A percentile compares a stretch with the other conserved stretches of the same genome.
These are phyloP conservation scores for Geococcyx californianus DNA, from an alignment of 2,113 vertebrate species.

Conservation along the genomic window DNA sequence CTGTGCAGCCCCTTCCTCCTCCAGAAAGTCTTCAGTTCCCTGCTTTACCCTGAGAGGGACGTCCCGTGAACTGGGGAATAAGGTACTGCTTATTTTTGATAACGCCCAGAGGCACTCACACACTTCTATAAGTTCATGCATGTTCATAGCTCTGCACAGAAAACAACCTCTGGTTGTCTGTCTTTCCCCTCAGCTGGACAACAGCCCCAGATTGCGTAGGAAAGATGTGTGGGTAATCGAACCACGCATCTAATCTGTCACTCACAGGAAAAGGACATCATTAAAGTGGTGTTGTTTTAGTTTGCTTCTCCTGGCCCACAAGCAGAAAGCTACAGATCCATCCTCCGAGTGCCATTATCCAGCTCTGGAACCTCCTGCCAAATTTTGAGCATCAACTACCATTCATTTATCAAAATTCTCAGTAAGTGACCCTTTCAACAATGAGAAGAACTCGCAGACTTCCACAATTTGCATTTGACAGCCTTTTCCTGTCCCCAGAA, in stretches of 20 bases:
- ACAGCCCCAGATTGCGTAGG: neutral
- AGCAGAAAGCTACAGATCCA: neutral
- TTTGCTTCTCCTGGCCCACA: neutral
- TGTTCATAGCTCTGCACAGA: neutral
- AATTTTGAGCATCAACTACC: neutral
- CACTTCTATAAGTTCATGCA: neutral
- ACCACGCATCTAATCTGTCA: neutral
- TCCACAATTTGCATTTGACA: neutral
- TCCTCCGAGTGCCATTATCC: neutral
- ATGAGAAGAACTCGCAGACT: neutral
- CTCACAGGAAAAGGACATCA: neutral
- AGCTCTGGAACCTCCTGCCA: neutral
- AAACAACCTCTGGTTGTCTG: neutral
- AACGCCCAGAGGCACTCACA: neutral
- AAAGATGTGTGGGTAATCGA: neutral
- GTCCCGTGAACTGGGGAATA: neutral
- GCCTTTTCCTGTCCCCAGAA: neutral
- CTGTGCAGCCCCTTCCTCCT: neutral
- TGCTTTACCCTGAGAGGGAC: neutral
- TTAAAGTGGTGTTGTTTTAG: neutral
- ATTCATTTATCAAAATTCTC: neutral
- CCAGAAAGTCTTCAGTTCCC: rapidly evolving
- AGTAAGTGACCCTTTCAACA: neutral
- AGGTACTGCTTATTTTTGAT: neutral
- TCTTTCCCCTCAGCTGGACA: neutral